Conservation (phyloP, 2,888 invertebrate genomes). For the Ypsolopha sequella region DNA sequence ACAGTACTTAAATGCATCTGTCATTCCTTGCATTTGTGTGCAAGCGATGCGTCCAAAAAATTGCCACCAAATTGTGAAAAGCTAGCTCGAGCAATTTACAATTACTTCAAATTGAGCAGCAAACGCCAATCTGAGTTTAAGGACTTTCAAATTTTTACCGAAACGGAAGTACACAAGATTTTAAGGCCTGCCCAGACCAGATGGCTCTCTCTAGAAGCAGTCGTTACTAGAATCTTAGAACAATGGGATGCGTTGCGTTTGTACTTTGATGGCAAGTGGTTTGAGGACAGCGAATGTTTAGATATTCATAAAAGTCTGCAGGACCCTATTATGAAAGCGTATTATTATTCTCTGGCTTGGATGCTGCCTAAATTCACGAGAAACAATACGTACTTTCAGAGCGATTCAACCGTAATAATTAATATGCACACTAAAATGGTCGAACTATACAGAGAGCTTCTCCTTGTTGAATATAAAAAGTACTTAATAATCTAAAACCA, state of each 20-base stretch:
- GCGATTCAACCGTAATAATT: not conserved
- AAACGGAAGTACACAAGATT: constrained; percentile 13
- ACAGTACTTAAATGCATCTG: constrained; percentile 21
- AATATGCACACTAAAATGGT: not conserved
- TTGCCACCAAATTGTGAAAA: constrained; percentile 20
- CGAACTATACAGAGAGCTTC: not conserved
- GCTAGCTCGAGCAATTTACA: constrained; percentile 20
- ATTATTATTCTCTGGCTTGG: constrained; percentile 3
- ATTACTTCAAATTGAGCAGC: constrained; percentile 10
- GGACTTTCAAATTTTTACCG: constrained; percentile 9
- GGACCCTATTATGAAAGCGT: not conserved
- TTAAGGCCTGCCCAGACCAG: constrained; percentile 12
- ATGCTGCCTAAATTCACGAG: constrained; percentile 2
- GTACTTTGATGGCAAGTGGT: constrained; percentile 5
- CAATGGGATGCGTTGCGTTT: constrained; percentile 20
- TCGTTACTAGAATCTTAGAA: constrained; percentile 18
- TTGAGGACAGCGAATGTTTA: not conserved
- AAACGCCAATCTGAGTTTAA: constrained; percentile 8
- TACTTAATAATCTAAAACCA: too few species aligned
- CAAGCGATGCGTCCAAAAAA: constrained; percentile 21
- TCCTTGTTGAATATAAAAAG: too few species aligned
- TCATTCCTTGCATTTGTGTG: constrained; percentile 25
- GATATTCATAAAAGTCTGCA: not conserved
- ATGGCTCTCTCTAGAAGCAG: constrained; percentile 17
- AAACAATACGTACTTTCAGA: constrained; percentile 1